A percentile compares a stretch with the other conserved stretches of the same genome.
Evolutionary conservation across 2,888 invertebrate genomes (phyloP).

Genomic region (Globia sparganii): DNA sequence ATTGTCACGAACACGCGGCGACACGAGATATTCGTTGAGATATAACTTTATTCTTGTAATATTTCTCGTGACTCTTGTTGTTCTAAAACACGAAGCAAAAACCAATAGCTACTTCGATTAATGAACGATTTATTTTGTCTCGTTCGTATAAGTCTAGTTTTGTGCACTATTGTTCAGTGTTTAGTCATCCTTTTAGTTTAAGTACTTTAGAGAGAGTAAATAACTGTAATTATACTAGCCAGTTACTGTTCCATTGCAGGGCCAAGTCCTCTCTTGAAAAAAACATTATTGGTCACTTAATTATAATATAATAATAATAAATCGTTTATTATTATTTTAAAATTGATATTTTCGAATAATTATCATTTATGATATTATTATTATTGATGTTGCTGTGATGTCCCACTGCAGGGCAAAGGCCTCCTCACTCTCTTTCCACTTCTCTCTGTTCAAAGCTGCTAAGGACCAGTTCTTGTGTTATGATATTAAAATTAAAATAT

Average conservation of each 20-base stretch:
- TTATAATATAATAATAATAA: background rate
- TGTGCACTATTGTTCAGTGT: background rate
- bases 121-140: constrained; percentile 27
- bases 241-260: background rate
- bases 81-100: constrained; percentile 56
- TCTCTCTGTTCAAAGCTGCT: too few relatives aligned
- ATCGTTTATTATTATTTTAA: too few relatives aligned
- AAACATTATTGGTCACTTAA: background rate
- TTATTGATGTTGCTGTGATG: too few relatives aligned
- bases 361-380: too few relatives aligned
- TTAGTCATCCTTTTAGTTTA: background rate
- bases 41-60: constrained; percentile 87
- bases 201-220: background rate
- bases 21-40: constrained; percentile 87
- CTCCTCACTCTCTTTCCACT: too few relatives aligned
- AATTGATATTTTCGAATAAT: too few relatives aligned
- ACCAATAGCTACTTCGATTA: constrained; percentile 47
- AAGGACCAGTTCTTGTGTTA: too few relatives aligned
- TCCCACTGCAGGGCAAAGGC: too few relatives aligned
- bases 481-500: too few relatives aligned
- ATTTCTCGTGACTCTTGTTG: constrained; percentile 79
- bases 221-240: background rate
- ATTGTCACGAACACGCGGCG: constrained; percentile 89
- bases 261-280: too few relatives aligned
- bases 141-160: background rate